Evolutionary conservation across 2,888 invertebrate genomes (phyloP).

Genomic region (Odontomyia ornata): DNA sequence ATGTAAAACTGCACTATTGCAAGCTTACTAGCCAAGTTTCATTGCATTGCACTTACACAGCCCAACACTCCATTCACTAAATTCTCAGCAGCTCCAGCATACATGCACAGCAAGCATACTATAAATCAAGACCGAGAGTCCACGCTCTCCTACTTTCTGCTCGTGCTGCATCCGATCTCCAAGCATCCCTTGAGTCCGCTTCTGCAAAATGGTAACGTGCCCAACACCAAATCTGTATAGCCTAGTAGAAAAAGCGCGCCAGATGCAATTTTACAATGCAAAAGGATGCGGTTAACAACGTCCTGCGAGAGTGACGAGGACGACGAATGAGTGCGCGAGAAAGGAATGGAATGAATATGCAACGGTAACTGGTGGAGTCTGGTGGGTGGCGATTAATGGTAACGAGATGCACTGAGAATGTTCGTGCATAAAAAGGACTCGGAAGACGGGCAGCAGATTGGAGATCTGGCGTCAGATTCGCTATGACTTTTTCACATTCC

Average conservation of each 20-base stretch:
- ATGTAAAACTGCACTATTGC: constrained; percentile 38
- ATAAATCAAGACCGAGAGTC: not conserved
- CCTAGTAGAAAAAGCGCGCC: constrained; percentile 11
- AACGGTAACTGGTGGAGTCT: constrained; percentile 23
- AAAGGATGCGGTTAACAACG: not conserved
- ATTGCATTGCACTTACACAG: constrained; percentile 29
- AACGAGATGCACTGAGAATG: constrained; percentile 1
- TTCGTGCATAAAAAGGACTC: not conserved
- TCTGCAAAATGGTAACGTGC: constrained; percentile 25
- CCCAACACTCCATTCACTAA: constrained; percentile 6
- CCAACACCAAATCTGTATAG: constrained; percentile 2
- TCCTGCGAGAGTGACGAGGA: constrained; percentile 12
- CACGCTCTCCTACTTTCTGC: not conserved
- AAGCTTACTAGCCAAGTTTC: constrained; percentile 16
- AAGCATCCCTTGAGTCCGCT: not conserved
- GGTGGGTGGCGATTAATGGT: constrained; percentile 34
- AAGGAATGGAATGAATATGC: not conserved
- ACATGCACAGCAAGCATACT: not conserved
- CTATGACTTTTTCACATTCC: constrained; percentile 4
- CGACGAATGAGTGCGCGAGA: not conserved
- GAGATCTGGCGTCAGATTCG: constrained; percentile 27
- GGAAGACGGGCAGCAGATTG: constrained; percentile 12
- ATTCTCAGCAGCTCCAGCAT: not conserved
- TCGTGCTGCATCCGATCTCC: not conserved
- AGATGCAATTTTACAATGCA: constrained; percentile 38